phyloP scores from a whole-genome alignment of 2,888 invertebrate species.

The Barypeithes pellucidus region DNA sequence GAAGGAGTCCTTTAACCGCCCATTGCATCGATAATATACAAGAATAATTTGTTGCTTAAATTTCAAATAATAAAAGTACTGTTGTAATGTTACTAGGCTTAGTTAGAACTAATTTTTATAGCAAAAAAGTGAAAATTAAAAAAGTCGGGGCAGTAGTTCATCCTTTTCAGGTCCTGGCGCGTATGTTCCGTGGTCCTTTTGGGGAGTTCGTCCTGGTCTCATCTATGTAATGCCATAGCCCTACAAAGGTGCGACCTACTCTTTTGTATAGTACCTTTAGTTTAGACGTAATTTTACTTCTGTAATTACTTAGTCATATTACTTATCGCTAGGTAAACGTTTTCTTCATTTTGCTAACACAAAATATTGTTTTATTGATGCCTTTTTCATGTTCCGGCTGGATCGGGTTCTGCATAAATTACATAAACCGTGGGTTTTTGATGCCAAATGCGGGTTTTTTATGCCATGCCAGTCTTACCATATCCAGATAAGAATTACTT shows the following conservation, averaged over 20 bases:
- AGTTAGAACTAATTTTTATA: conserved; percentile 53
- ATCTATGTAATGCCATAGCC: conserved; percentile 68
- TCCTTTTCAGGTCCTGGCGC: conserved; percentile 69
- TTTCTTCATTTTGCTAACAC: conserved; percentile 19
- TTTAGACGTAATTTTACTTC: conserved; percentile 30
- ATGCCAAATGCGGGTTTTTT: too few species aligned
- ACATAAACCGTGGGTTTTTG: too few species aligned
- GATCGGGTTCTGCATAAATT: too few species aligned
- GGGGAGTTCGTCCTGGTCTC: conserved; percentile 68
- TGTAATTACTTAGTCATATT: conserved; percentile 8
- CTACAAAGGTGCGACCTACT: conserved; percentile 67
- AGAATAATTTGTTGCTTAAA: conserved; percentile 38
- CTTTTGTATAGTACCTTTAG: conserved; percentile 54
- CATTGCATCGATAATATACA: too few species aligned
- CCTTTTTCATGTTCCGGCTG: too few species aligned
- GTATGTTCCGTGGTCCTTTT: conserved; percentile 68
- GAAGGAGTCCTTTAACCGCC: too few species aligned
- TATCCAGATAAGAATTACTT: too few species aligned
- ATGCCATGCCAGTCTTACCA: too few species aligned
- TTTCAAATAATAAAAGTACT: conserved; percentile 38
- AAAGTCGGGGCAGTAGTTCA: conserved; percentile 70
- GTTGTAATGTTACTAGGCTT: conserved; percentile 51
- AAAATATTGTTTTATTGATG: conserved; percentile 25
- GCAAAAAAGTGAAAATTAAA: conserved; percentile 60
- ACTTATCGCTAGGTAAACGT: conserved; percentile 24